These are phyloP conservation scores for Trachelus stipa DNA, from an alignment of 2,888 invertebrate species.

Conservation along the genomic window DNA sequence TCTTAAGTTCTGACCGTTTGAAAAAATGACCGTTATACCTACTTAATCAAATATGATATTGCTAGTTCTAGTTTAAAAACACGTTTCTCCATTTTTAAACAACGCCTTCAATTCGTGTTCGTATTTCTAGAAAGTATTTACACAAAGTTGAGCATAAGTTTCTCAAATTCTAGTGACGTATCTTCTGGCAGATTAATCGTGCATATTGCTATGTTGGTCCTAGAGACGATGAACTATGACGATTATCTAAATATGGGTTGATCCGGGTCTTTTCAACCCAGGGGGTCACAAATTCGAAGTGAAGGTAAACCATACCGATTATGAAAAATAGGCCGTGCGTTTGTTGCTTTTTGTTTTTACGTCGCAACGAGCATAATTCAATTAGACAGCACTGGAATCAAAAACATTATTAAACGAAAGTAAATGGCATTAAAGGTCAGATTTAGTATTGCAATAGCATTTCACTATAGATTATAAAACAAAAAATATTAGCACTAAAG, in stretches of 20 bases:
- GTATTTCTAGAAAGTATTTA: not conserved
- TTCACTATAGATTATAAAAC: not conserved
- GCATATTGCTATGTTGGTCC: slow-evolving; percentile 1
- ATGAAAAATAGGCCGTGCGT: not conserved
- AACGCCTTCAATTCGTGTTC: not conserved
- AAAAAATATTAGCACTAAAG: not conserved
- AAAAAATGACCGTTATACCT: too few relatives aligned
- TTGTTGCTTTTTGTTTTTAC: not conserved
- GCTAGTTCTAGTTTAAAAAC: not conserved
- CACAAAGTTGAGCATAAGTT: not conserved
- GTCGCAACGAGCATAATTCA: not conserved
- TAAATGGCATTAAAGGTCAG: not conserved
- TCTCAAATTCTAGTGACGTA: not conserved
- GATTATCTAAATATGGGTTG: not conserved
- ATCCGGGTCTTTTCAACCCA: not conserved
- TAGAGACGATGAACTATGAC: not conserved
- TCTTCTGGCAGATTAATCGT: not conserved
- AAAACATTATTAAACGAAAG: not conserved
- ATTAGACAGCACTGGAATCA: not conserved
- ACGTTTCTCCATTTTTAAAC: not conserved
- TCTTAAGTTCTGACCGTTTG: too few relatives aligned
- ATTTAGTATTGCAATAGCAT: not conserved
- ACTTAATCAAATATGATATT: too few relatives aligned
- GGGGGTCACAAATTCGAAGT: not conserved
- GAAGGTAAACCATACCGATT: not conserved